Conservation (phyloP, 2,888 invertebrate genomes). For the Scaeva pyrastri region DNA sequence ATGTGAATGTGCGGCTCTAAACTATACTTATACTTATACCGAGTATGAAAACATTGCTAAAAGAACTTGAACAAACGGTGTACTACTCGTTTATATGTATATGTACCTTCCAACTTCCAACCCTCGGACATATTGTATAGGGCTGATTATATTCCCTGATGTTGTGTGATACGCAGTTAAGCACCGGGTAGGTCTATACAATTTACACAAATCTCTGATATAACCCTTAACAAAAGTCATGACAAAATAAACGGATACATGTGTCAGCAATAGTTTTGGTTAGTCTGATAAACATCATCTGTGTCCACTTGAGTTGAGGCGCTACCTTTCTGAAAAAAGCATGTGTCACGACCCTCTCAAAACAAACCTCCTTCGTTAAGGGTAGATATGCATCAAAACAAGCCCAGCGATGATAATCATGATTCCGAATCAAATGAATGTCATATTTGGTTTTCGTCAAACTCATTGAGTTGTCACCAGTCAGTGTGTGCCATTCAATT, state of each 20-base stretch:
- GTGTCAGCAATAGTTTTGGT: constrained; percentile 84
- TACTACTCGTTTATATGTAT: too few relatives aligned
- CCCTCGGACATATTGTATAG: constrained; percentile 45
- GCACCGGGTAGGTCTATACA: constrained; percentile 63
- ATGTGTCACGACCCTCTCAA: constrained; percentile 65
- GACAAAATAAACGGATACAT: constrained; percentile 84
- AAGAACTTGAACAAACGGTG: background rate
- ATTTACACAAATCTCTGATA: constrained; percentile 62
- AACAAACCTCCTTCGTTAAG: constrained; percentile 60
- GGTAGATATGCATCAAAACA: constrained; percentile 81
- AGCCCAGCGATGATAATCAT: constrained; percentile 80
- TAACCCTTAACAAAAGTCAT: constrained; percentile 80
- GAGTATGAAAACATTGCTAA: background rate
- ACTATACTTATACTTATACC: background rate
- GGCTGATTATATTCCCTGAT: constrained; percentile 59
- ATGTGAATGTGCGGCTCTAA: background rate
- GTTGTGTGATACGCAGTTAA: constrained; percentile 57
- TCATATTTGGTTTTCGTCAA: constrained; percentile 82
- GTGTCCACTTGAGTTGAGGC: constrained; percentile 39
- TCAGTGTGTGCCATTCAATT: constrained; percentile 48
- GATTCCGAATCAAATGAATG: constrained; percentile 83
- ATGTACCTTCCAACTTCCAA: constrained; percentile 34
- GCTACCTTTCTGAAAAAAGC: constrained; percentile 75
- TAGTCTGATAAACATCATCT: constrained; percentile 82
- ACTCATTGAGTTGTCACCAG: constrained; percentile 74